These are phyloP conservation scores for Diabrotica balteata DNA, from an alignment of 2,888 invertebrate genomes.

Conservation along the genomic window DNA sequence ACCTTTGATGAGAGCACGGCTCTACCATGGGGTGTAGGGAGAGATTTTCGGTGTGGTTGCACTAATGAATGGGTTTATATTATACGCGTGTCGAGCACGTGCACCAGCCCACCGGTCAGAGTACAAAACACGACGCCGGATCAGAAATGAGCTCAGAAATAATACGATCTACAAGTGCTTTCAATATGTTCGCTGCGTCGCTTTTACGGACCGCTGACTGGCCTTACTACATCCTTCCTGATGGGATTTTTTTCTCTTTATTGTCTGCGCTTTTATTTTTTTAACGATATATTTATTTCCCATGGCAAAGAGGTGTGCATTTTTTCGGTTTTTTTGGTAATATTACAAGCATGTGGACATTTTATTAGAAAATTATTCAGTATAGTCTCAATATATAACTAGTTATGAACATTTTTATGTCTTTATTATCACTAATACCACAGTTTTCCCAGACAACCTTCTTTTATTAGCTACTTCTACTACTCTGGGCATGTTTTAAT, in stretches of 20 bases:
- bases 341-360: conserved; percentile 20
- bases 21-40: conserved; percentile 25
- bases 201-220: conserved; percentile 47
- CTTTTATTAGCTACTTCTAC: no score
- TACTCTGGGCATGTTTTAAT: no score
- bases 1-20: conserved; percentile 37
- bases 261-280: conserved; percentile 31
- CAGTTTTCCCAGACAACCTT: no score
- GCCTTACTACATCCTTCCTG: conserved; percentile 44
- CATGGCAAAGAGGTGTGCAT: conserved; percentile 21
- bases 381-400: neutral
- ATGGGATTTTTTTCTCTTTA: conserved; percentile 35
- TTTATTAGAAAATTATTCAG: conserved; percentile 30
- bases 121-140: conserved; percentile 53
- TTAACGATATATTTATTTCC: conserved; percentile 30
- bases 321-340: conserved; percentile 26
- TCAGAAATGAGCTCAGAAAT: conserved; percentile 60
- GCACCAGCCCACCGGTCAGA: conserved; percentile 54
- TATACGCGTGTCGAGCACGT: conserved; percentile 59
- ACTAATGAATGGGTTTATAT: conserved; percentile 63
- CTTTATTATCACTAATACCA: no score
- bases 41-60: conserved; percentile 61
- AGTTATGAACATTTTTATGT: no score
- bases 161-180: conserved; percentile 58
- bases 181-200: conserved; percentile 43